Percentiles rank a stretch among this genome's conserved stretches.
Conservation (phyloP, 2,113 vertebrate genomes). For the Corydoras sp. region DNA sequence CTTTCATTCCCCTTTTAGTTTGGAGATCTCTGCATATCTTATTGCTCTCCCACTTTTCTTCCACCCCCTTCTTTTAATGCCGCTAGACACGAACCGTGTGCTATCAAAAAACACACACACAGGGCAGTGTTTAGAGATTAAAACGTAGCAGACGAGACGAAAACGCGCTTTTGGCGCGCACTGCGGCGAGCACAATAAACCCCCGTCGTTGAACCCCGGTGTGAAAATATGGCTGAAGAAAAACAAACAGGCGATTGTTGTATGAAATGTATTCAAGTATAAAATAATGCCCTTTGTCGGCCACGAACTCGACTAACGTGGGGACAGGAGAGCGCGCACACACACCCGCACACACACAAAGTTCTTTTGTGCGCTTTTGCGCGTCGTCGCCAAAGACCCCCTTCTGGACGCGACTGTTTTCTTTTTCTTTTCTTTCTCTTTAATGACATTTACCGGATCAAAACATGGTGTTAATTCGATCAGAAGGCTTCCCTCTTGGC, state of each 20-base stretch:
- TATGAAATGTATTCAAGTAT: constrained; percentile 99
- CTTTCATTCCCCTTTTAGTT: constrained; percentile 13
- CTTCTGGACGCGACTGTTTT: constrained; percentile 98
- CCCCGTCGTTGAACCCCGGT: constrained; percentile 88
- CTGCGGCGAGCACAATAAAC: constrained; percentile 79
- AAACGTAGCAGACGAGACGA: constrained; percentile 55
- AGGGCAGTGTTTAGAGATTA: constrained; percentile 61
- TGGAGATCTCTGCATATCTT: background rate
- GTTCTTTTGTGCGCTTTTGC: constrained; percentile 95
- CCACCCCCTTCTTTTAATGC: constrained; percentile 1
- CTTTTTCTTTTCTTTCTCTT: constrained; percentile 90
- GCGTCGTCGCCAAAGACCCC: constrained; percentile 85
- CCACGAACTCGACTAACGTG: constrained; percentile 89
- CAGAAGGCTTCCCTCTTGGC: constrained; percentile 97
- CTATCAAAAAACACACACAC: constrained; percentile 40
- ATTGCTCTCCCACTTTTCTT: background rate
- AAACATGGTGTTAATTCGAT: constrained; percentile 99
- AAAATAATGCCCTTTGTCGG: constrained; percentile 99
- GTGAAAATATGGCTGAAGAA: constrained; percentile 99
- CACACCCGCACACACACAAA: background rate
- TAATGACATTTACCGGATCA: constrained; percentile 99
- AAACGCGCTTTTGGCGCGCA: constrained; percentile 69
- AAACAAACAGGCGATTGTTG: constrained; percentile 93
- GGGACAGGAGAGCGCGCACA: constrained; percentile 84
- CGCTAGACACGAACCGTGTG: constrained; percentile 1